These are phyloP conservation scores for Calyptomena viridis DNA, from an alignment of 2,113 vertebrate genomes.

Conservation along the genomic window DNA sequence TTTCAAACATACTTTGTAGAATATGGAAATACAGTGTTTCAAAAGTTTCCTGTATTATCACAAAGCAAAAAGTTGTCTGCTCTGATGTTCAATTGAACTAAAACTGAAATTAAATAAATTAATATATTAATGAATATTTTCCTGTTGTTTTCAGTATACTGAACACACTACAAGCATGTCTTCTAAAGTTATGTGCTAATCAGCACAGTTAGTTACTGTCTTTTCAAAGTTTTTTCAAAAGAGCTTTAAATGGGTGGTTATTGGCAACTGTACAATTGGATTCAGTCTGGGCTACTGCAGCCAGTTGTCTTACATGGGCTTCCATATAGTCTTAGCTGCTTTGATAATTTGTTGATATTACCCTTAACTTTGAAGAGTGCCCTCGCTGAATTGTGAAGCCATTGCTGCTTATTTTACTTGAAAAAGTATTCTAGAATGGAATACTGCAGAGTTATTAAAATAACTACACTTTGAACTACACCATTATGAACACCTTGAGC, in stretches of 20 bases:
- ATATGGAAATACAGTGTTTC: background rate
- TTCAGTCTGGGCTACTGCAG: background rate
- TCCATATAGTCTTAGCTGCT: background rate
- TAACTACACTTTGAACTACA: background rate
- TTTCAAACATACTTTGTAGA: background rate
- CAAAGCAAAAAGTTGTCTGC: conserved; percentile 45
- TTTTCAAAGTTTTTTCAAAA: background rate
- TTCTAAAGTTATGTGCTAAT: background rate
- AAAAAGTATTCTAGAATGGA: background rate
- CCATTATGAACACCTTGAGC: background rate
- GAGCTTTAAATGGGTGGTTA: background rate
- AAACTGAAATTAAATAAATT: conserved; percentile 59
- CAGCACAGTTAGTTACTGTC: background rate
- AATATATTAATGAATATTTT: conserved; percentile 3
- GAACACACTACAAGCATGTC: background rate
- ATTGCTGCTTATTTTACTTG: background rate
- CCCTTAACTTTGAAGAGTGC: background rate
- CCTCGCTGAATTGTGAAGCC: background rate
- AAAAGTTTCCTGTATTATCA: background rate
- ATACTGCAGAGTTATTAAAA: background rate
- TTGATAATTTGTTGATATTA: background rate
- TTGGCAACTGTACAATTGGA: background rate
- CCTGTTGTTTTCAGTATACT: background rate
- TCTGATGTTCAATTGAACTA: conserved; percentile 65
- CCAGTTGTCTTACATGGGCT: background rate